Conservation (phyloP, 2,797 vertebrate genomes). For the Natrix natrix region DNA sequence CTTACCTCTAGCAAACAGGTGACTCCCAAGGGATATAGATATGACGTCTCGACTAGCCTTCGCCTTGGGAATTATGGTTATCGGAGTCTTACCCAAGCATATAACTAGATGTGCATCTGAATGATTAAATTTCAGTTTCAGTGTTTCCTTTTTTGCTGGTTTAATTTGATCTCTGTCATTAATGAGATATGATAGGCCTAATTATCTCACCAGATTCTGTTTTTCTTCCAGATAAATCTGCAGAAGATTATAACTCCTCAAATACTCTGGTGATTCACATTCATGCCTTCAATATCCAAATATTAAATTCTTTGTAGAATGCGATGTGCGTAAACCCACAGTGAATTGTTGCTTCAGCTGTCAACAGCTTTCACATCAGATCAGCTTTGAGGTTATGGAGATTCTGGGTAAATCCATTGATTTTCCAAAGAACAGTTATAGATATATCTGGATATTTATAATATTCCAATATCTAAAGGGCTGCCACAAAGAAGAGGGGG, state of each 20-base stretch:
- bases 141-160: not conserved
- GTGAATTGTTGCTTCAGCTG: not conserved
- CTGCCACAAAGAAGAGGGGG: not conserved
- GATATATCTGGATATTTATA: not conserved
- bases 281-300: not conserved
- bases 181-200: not conserved
- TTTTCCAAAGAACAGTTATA: not conserved
- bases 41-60: not conserved
- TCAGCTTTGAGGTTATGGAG: not conserved
- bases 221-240: slow-evolving; percentile 81
- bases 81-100: not conserved
- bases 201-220: not conserved
- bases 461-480: not conserved
- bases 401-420: not conserved
- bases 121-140: not conserved
- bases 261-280: slow-evolving; percentile 80
- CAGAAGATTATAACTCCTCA: slow-evolving; percentile 85
- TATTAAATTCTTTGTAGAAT: not conserved
- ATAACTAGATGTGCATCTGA: not conserved
- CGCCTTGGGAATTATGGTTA: not conserved
- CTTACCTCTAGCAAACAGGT: not conserved
- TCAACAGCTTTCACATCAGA: not conserved
- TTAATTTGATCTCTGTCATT: not conserved
- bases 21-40: not conserved
- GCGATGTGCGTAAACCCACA: not conserved